phyloP scores from a whole-genome alignment of 2,888 invertebrate genomes.

The Homarus gammarus region DNA sequence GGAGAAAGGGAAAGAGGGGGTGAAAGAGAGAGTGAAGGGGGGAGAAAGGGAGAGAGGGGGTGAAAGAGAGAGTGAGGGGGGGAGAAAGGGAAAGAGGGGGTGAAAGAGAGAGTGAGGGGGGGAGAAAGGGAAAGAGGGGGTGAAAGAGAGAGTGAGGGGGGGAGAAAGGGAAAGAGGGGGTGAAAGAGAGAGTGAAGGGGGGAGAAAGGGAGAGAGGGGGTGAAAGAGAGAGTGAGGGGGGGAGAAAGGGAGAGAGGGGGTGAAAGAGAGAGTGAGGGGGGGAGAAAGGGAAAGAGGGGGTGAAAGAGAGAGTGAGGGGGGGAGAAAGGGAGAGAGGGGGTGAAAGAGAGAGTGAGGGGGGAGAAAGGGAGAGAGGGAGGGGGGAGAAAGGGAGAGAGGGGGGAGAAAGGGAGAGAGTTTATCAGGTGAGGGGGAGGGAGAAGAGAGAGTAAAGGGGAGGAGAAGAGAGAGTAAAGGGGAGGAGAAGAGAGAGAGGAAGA shows the following conservation, averaged over 20 bases:
- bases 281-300: not conserved
- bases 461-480: no score
- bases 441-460: no score
- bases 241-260: not conserved
- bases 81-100: not conserved
- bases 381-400: not conserved
- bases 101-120: constrained; percentile 18
- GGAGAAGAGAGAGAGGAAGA: no score
- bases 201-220: not conserved
- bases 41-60: no score
- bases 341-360: not conserved
- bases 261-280: not conserved
- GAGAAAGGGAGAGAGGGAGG: not conserved
- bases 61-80: no score
- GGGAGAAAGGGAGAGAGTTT: not conserved
- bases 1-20: no score
- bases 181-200: not conserved
- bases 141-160: no score
- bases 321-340: not conserved
- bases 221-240: not conserved
- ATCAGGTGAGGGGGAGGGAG: not conserved
- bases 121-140: no score
- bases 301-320: not conserved
- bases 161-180: constrained; percentile 2
- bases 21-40: no score